These are phyloP conservation scores for Sturnus vulgaris DNA, from an alignment of 2,113 vertebrate genomes.

Conservation along the genomic window DNA sequence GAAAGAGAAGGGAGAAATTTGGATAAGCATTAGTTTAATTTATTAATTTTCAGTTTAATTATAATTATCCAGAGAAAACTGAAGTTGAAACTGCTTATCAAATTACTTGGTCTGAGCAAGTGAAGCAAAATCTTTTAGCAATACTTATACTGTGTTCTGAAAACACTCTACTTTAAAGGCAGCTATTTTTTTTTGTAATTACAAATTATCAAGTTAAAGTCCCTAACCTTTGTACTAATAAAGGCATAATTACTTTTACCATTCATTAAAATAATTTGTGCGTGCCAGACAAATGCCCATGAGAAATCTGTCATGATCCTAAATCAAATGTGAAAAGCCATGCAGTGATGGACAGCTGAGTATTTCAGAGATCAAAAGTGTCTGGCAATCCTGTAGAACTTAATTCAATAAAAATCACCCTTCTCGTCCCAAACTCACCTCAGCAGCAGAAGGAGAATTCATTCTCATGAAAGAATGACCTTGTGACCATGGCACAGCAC, in stretches of 20 bases:
- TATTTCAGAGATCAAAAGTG: neutral
- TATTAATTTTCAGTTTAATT: neutral
- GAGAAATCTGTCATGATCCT: neutral
- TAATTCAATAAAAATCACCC: neutral
- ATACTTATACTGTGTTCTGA: neutral
- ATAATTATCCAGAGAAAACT: neutral
- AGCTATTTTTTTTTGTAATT: neutral
- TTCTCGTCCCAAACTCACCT: neutral
- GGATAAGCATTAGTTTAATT: neutral
- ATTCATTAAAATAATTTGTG: neutral
- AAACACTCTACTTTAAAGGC: neutral
- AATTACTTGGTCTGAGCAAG: neutral
- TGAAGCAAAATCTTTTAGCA: neutral
- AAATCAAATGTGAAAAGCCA: neutral
- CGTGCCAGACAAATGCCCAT: neutral
- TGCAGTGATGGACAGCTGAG: neutral
- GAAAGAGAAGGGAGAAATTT: constrained; percentile 2
- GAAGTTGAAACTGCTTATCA: neutral
- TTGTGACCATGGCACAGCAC: neutral
- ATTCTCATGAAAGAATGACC: neutral
- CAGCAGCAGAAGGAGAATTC: neutral
- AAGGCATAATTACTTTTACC: neutral
- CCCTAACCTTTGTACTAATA: neutral
- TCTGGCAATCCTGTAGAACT: neutral
- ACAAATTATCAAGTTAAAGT: neutral